Base-by-base conservation (phyloP, 1,140 invertebrate genomes). In the Hyphantria cunea region DNA sequence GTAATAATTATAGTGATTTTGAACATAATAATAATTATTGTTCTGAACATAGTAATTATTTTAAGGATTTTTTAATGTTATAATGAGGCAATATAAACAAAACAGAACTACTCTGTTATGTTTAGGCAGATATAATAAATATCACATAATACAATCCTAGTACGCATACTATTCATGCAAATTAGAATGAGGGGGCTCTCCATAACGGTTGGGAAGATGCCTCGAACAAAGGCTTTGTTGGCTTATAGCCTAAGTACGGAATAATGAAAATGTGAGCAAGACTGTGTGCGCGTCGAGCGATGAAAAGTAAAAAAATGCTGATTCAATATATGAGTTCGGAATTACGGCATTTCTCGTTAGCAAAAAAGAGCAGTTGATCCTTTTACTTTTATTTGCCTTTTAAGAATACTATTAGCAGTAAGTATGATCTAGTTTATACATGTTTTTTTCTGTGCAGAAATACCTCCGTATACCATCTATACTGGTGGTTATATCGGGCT, bases 211-310 rank as follows among this genome's bases (percentile, higher is more conserved):
- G 55, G 12, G n/a, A 71, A 54, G 66, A 61, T 45, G 58, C 12
- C 56, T 47, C 14, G 41, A 62, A 78, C 68, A 78, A 78, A 74
- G 69, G 55, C 69, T 67, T 70, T 74, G 69, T 58, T 59, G 61
- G 62, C 66, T 71, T 71, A 49, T 63, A 48, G 51, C 51, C 63
- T 72, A 74, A 77, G 65, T 70, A 66, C 9, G 37, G 56, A 64
- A 72, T 71, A 77, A 77, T 72, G 65, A 66, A 64, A 71, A 55
- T 47, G 47, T 64, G 58, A 39, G 31, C 5, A 65, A 48, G n/a
- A n/a, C n/a, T n/a, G n/a, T n/a, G n/a, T n/a, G n/a, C n/a, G 59
- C 37, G 64, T 70, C 51, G 62, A 66, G 48, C 34, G 12, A 45
- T 37, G 13, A 56, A 56, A 47, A 41, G 49, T 44, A 41, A 56